Conservation (phyloP, 1,140 invertebrate genomes). For the Dreissena rostriformis region DNA sequence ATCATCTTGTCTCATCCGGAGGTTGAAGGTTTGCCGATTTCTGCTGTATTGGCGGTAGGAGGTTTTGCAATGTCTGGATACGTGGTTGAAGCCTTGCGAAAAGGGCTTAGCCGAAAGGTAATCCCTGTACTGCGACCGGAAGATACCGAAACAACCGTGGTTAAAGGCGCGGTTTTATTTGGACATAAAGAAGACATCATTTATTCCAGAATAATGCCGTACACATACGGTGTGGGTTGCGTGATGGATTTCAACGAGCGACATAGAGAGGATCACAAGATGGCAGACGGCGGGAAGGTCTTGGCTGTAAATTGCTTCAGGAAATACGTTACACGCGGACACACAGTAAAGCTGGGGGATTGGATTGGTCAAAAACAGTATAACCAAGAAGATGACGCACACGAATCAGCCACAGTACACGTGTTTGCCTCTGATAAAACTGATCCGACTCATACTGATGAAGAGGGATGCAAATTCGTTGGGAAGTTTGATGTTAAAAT, state of each 20-base stretch:
- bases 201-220: slow-evolving; percentile 16
- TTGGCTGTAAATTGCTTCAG: slow-evolving; percentile 30
- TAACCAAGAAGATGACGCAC: slow-evolving; percentile 11
- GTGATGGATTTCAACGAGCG: slow-evolving; percentile 15
- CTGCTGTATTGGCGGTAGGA: slow-evolving; percentile 23
- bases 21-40: neutral
- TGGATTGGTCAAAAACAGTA: slow-evolving; percentile 29
- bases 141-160: slow-evolving; percentile 4
- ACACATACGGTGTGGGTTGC: slow-evolving; percentile 34
- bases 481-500: slow-evolving; percentile 33
- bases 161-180: slow-evolving; percentile 35
- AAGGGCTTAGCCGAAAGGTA: neutral
- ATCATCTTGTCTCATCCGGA: neutral
- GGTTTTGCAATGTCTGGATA: slow-evolving; percentile 24
- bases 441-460: slow-evolving; percentile 19
- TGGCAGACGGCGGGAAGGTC: slow-evolving; percentile 10
- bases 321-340: slow-evolving; percentile 21
- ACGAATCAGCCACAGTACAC: slow-evolving; percentile 3
- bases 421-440: slow-evolving; percentile 20
- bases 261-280: slow-evolving; percentile 5
- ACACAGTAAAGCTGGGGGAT: slow-evolving; percentile 30
- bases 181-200: slow-evolving; percentile 40
- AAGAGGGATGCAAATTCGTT: slow-evolving; percentile 21
- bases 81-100: slow-evolving; percentile 11
- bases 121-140: slow-evolving; percentile 28